These are phyloP conservation scores for Osedax fenrisi DNA, from an alignment of 2,888 invertebrate genomes.

Conservation along the genomic window DNA sequence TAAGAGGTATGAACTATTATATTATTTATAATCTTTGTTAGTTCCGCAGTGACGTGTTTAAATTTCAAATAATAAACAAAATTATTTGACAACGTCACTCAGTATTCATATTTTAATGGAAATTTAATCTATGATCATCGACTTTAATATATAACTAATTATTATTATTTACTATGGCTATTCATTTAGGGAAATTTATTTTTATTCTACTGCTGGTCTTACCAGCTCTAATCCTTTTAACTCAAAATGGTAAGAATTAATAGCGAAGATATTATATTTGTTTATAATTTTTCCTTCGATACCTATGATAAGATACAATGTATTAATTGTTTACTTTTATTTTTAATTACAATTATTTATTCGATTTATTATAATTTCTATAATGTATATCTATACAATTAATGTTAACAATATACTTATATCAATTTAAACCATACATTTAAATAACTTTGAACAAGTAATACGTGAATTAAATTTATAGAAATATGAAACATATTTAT, in stretches of 20 bases:
- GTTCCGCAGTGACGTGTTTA: neutral
- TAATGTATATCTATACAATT: neutral
- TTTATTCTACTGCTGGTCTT: slow-evolving; percentile 11
- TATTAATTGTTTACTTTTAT: too few relatives aligned
- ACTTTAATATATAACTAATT: neutral
- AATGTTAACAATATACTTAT: neutral
- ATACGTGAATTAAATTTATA: too few relatives aligned
- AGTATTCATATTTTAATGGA: neutral
- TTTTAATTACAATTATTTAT: neutral
- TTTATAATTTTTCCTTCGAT: neutral
- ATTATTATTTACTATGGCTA: slow-evolving; percentile 1
- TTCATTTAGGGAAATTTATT: slow-evolving; percentile 9
- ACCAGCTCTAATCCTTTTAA: slow-evolving; percentile 7
- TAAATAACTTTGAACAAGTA: too few relatives aligned
- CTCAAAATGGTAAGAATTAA: slow-evolving; percentile 9
- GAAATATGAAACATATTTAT: too few relatives aligned
- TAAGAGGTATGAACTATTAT: too few relatives aligned
- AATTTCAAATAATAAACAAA: neutral
- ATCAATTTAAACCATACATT: too few relatives aligned
- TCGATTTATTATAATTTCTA: neutral
- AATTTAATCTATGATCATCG: neutral
- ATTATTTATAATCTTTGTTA: neutral
- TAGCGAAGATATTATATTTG: neutral
- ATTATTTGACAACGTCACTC: neutral
- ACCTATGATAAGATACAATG: neutral